These are phyloP conservation scores for Helicoverpa zea DNA, from an alignment of 1,140 invertebrate species.

Conservation along the genomic window DNA sequence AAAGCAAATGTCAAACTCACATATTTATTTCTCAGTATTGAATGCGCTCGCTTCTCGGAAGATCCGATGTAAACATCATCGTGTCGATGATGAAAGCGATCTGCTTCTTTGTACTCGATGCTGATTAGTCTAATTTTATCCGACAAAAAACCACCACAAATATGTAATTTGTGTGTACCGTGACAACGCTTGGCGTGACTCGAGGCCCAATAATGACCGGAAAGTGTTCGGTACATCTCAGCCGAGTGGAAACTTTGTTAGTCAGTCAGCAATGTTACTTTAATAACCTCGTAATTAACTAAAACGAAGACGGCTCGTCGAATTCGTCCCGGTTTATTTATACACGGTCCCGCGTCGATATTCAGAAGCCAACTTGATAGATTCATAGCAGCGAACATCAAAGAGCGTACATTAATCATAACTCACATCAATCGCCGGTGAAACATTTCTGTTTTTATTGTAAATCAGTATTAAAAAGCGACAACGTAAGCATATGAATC, in stretches of 20 bases:
- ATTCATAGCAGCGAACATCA: constrained; percentile 85
- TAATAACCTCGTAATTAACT: constrained; percentile 83
- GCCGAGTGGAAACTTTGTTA: constrained; percentile 59
- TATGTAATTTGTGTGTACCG: constrained; percentile 72
- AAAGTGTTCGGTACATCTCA: constrained; percentile 52
- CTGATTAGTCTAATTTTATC: constrained; percentile 85
- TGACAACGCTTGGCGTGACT: constrained; percentile 71
- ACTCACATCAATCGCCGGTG: constrained; percentile 84
- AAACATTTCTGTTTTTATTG: constrained; percentile 84
- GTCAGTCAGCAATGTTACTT: constrained; percentile 66
- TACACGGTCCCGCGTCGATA: constrained; percentile 77
- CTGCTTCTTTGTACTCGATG: constrained; percentile 83
- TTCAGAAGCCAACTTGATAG: constrained; percentile 82
- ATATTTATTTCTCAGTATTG: constrained; percentile 87
- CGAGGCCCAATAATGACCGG: constrained; percentile 63
- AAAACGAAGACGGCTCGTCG: constrained; percentile 70
- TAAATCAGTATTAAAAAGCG: constrained; percentile 86
- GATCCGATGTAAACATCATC: constrained; percentile 82
- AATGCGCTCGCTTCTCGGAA: constrained; percentile 82
- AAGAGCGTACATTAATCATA: constrained; percentile 85
- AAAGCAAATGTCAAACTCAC: constrained; percentile 87
- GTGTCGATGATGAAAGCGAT: constrained; percentile 86
- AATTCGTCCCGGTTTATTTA: constrained; percentile 79
- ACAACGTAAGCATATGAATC: constrained; percentile 82
- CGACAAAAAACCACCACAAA: constrained; percentile 64